Base-by-base conservation (phyloP, 2,888 invertebrate genomes). In the Torymus texanus region DNA sequence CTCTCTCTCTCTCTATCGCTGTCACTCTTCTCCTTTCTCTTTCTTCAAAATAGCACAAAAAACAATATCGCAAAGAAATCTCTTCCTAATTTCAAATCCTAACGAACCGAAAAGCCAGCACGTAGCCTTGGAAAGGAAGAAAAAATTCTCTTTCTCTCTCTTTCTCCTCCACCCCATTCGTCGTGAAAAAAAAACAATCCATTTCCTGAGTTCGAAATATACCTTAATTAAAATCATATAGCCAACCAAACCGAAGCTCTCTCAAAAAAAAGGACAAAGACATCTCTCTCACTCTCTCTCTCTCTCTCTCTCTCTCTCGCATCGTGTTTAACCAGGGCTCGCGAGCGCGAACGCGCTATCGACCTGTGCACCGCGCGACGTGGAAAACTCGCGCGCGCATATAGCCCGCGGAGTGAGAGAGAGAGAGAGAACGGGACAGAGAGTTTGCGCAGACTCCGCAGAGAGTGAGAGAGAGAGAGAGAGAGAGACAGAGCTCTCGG, bases 311-410 rank as follows among this genome's bases (percentile, higher is more conserved):
- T 68, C 14, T 24, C 10, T 78, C 76, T 78, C 73, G 66, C 74
- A 85, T 85, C 84, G 86, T 86, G 87, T 88, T 89, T 87, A 88
- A 88, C 88, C 88, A 87, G 88, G 87, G 88, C 87, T 87, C 84
- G 85, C 41, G 41, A 41, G 2, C 21, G 41, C 41, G 41, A 41
- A 21, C 21, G 41, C 41, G 41, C 85, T 82, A 90, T 90, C 90
- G 90, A 90, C 90, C 90, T 41, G 41, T 41, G 41, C 41, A 5
- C n/a, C n/a, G n/a, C 87, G 71, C 77, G 87, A 85, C 85, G 86
- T 75, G 85, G 86, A 85, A 86, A 86, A 85, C 85, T 85, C 87
- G 41, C 86, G 87, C 86, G 87, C 55, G 13, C 2, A 65, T 14
- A 51, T 14, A 51, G 66, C 41, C 41, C 86, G 83, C 21, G 29